Evolutionary conservation across 2,113 vertebrate genomes (phyloP), one percentile per base, ranked within the genome.

Genomic region (Camelus bactrianus): DNA sequence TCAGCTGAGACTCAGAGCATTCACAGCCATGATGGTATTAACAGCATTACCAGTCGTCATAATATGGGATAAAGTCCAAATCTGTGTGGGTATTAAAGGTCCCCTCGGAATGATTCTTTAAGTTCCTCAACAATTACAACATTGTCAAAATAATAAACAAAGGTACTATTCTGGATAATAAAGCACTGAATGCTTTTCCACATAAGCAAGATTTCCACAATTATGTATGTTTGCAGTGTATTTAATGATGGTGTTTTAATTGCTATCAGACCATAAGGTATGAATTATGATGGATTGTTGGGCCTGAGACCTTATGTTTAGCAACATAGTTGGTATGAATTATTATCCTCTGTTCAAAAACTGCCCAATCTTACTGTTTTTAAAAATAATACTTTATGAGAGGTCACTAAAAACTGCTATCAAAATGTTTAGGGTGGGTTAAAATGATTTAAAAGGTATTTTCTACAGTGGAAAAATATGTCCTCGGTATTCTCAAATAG

Each of bases 371-470:
- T 93, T 97, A 96, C 26, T 98, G 97, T 97, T 97, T 97, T 95
- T 54, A 91, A 70, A 93, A 97, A 97, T 95, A 85, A 81, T 97
- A 93, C 77, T 98, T 98, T 97, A 98, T 94, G 97, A 98, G 93
- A 90, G 95, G 84, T 95, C 96, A 94, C 82, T 98, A 98, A 97
- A 98, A 98, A 95, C 93, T 97, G 94, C 95, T 94, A 97, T 97
- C 98, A 93, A 97, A 98, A 97, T 98, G 97, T 98, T 98, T 98
- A 97, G 96, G 94, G 96, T 98, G 62, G 72, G 52, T 96, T 90
- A 95, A 95, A 94, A 73, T 97, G 94, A 97, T 98, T 98, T 98
- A 98, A 98, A 98, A 98, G 98, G 92, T 97, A 97, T 98, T 98
- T 98, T 98, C 96, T 97, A 97, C 91, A 70, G 89, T 97, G 82